Evolutionary conservation across 1,140 invertebrate genomes (phyloP), one percentile per base, ranked within the genome.

Genomic region (Bombus waltoni): DNA sequence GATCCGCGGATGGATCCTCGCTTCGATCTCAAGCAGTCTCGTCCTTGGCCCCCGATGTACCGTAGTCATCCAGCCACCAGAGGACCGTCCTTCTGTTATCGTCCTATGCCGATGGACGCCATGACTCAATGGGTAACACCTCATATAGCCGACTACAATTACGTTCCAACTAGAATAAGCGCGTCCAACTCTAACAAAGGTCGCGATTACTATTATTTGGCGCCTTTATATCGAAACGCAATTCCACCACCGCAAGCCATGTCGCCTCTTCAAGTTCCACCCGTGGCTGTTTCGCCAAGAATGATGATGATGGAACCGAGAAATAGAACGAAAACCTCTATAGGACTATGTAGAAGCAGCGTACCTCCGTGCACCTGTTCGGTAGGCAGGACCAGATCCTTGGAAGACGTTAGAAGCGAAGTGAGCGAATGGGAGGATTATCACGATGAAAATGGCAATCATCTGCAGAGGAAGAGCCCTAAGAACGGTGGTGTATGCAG

Each of bases 181-280:
- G 90, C 79, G 89, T 42, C 94, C 87, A 92, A 95, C 91, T 89
- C 91, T 0, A 96, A 96, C 90, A 97, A 97, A 87, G 96, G 96
- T 4, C 94, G 96, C 6, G 97, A 97, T 87, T 97, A 97, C 88
- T 97, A 97, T 91, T 97, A 97, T 86, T 91, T 97, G 76, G 96
- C 97, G 18, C 97, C 97, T 3, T 95, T 97, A 89, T 97, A 97
- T 86, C 93, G 97, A n/a, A 96, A 96, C 82, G 96, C 95, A 1
- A 94, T 96, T 93, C 96, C 94, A 40, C 81, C 90, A 2, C 83
- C 72, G 22, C 89, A 86, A 22, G 81, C 87, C 80, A 95, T 92
- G 90, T 96, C 92, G 15, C 88, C 84, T 0, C 81, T 92, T 11
- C 92, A 92, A 68, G 85, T 92, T 9, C 85, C 93, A 2, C 88